Conservation (phyloP, 2,797 vertebrate species). For the Neosilurus mollespiculum region DNA sequence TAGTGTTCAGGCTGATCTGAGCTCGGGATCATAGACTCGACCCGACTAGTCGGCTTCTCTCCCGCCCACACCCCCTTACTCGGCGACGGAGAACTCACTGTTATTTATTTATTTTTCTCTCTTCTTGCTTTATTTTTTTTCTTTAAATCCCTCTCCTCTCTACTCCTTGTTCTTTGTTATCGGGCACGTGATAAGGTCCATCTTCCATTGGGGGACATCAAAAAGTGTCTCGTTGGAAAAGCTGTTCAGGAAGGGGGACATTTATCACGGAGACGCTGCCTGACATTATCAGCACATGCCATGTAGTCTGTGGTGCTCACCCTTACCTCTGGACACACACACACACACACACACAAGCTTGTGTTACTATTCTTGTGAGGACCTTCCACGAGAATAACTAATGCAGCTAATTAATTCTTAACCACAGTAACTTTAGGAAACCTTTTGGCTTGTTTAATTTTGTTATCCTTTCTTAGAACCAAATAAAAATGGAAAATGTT, state of each 20-base stretch:
- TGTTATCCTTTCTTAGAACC: neutral
- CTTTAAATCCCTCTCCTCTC: slow-evolving; percentile 31
- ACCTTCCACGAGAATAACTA: neutral
- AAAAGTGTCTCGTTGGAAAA: slow-evolving; percentile 62
- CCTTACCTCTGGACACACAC: slow-evolving; percentile 39
- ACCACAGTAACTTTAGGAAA: neutral
- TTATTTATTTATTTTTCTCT: slow-evolving; percentile 69
- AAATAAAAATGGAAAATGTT: neutral
- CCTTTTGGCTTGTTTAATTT: neutral
- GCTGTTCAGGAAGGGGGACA: slow-evolving; percentile 69
- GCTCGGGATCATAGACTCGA: slow-evolving; percentile 33
- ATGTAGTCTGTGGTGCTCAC: slow-evolving; percentile 60
- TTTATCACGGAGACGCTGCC: slow-evolving; percentile 75
- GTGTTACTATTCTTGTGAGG: neutral
- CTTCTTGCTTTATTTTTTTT: slow-evolving; percentile 12
- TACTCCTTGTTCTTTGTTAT: slow-evolving; percentile 64
- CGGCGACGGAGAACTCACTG: slow-evolving; percentile 17
- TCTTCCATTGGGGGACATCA: slow-evolving; percentile 68
- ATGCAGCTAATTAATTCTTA: neutral
- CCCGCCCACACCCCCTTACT: neutral
- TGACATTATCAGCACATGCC: slow-evolving; percentile 68
- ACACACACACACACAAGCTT: slow-evolving; percentile 32
- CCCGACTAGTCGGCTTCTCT: slow-evolving; percentile 11
- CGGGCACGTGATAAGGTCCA: slow-evolving; percentile 71
- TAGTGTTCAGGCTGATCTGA: slow-evolving; percentile 17